Conservation (phyloP, 2,797 vertebrate genomes). For the Acanthurus lineatus region DNA sequence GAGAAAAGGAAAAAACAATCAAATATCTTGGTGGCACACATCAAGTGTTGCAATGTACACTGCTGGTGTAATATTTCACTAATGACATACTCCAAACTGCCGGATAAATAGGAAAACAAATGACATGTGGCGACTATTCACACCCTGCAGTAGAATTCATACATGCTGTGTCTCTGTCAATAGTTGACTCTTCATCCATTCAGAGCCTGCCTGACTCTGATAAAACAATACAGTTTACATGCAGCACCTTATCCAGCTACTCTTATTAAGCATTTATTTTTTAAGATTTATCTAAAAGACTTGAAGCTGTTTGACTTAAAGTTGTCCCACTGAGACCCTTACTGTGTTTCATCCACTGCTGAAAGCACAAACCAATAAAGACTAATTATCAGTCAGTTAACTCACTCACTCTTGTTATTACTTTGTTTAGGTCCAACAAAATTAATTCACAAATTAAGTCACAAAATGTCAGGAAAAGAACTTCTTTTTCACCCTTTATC, state of each 20-base stretch:
- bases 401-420: constrained; percentile 20
- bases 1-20: constrained; percentile 8
- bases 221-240: constrained; percentile 1
- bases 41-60: constrained; percentile 1
- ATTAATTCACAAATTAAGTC: too few species aligned
- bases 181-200: constrained; percentile 24
- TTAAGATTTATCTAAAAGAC: constrained; percentile 7
- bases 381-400: constrained; percentile 28
- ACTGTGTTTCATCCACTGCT: constrained; percentile 7
- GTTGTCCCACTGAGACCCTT: constrained; percentile 1
- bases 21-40: constrained; percentile 16
- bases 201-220: background rate
- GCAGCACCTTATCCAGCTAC: constrained; percentile 14
- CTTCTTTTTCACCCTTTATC: too few species aligned
- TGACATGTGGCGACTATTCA: background rate
- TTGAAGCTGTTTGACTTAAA: background rate
- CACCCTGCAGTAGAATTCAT: constrained; percentile 9
- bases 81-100: background rate
- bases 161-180: constrained; percentile 6
- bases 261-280: constrained; percentile 18
- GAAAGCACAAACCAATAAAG: constrained; percentile 32
- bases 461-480: too few species aligned
- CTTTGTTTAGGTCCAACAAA: constrained; percentile 17
- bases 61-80: constrained; percentile 17
- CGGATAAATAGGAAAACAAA: constrained; percentile 24